These are phyloP conservation scores for Ptilodon capucinus DNA, from an alignment of 2,888 invertebrate species.

Conservation along the genomic window DNA sequence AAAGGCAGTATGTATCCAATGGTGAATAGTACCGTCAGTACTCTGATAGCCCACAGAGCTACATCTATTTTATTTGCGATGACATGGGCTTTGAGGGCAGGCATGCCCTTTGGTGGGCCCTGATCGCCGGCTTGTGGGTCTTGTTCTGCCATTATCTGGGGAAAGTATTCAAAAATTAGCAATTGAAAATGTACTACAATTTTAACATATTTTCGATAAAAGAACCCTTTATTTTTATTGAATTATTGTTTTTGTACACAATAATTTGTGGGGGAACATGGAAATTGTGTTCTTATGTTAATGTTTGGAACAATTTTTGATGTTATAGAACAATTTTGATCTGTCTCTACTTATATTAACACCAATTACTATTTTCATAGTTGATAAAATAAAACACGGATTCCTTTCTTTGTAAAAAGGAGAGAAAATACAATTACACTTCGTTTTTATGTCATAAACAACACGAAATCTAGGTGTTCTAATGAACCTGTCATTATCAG, in stretches of 20 bases:
- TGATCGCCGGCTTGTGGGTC: slow-evolving; percentile 64
- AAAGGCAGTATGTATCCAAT: slow-evolving; percentile 93
- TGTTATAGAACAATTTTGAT: too few species aligned
- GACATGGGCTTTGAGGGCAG: slow-evolving; percentile 87
- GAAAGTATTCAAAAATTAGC: slow-evolving; percentile 11
- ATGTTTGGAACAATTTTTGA: too few species aligned
- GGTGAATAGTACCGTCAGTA: slow-evolving; percentile 92
- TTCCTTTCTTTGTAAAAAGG: not conserved
- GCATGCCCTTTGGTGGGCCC: slow-evolving; percentile 82
- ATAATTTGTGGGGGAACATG: too few species aligned
- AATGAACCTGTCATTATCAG: slow-evolving; percentile 27
- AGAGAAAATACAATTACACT: not conserved
- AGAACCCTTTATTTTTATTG: too few species aligned
- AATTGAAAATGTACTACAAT: too few species aligned
- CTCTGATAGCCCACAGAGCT: slow-evolving; percentile 92
- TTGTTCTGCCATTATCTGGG: slow-evolving; percentile 64
- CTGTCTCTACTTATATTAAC: too few species aligned
- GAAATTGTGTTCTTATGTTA: too few species aligned
- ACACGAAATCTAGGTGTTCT: slow-evolving; percentile 4
- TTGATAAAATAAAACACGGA: not conserved
- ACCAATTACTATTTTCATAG: slow-evolving; percentile 7
- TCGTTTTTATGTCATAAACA: not conserved
- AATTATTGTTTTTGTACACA: too few species aligned
- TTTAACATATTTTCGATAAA: too few species aligned
- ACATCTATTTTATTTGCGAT: slow-evolving; percentile 93